Percentiles rank a stretch among this genome's conserved stretches.
phyloP scores from a whole-genome alignment of 2,888 invertebrate species.

The Nomada ruficornis region DNA sequence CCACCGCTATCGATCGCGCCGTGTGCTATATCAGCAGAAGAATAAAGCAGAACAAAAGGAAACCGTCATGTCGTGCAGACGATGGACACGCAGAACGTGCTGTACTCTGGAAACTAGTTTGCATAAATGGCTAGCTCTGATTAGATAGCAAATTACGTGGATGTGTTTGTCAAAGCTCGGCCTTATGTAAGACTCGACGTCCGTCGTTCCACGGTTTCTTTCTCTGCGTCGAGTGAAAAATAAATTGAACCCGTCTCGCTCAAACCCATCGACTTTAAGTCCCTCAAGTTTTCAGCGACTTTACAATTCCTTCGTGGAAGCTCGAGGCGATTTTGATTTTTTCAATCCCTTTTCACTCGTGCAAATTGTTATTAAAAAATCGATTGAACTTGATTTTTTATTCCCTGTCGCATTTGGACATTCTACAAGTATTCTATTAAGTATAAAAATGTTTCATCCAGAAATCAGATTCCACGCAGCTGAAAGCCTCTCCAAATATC shows the following conservation, averaged over 20 bases:
- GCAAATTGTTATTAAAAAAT: neutral
- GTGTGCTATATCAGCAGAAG: neutral
- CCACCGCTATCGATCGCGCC: conserved; percentile 1
- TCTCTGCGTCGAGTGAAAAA: conserved; percentile 2
- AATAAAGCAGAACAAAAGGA: neutral
- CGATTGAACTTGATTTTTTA: neutral
- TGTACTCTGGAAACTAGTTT: conserved; percentile 42
- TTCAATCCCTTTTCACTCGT: neutral
- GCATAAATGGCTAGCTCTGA: conserved; percentile 54
- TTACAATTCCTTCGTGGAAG: neutral
- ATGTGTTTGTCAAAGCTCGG: conserved; percentile 39
- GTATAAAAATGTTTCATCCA: too few relatives aligned
- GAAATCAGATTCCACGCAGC: too few relatives aligned
- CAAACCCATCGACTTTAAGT: neutral
- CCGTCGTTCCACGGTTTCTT: conserved; percentile 6
- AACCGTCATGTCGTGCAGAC: neutral
- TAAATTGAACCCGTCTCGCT: neutral
- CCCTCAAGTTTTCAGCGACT: neutral
- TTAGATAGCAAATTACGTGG: conserved; percentile 58
- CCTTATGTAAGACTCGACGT: conserved; percentile 37
- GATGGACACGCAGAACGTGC: conserved; percentile 14
- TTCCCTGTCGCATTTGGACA: neutral
- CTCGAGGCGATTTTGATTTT: neutral
- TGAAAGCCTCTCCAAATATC: too few relatives aligned
- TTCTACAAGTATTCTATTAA: too few relatives aligned